Percentiles rank a stretch among this genome's conserved stretches.
These are phyloP conservation scores for Drosophila equinoxialis DNA, from an alignment of 1,140 invertebrate species.

Conservation along the genomic window DNA sequence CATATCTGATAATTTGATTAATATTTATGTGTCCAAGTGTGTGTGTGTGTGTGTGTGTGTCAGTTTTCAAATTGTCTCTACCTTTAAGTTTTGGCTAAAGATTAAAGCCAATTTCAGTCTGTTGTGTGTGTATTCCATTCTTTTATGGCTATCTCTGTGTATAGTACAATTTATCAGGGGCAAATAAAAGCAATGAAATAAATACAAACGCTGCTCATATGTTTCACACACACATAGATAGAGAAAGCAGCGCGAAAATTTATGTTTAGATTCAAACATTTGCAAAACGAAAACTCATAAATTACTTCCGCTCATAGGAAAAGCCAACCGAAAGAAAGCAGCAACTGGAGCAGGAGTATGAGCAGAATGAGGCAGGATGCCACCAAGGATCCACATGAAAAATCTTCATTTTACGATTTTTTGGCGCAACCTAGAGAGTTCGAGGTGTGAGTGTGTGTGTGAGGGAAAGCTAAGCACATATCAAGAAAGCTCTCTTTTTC, in stretches of 20 bases:
- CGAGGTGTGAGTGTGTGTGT: background rate
- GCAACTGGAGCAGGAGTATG: constrained; percentile 22
- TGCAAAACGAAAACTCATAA: constrained; percentile 82
- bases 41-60: constrained; percentile 54
- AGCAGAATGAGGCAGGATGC: constrained; percentile 53
- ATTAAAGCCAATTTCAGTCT: constrained; percentile 65
- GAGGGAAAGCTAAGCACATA: constrained; percentile 57
- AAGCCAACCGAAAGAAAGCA: constrained; percentile 55
- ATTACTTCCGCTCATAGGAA: constrained; percentile 75
- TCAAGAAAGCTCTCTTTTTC: constrained; percentile 71
- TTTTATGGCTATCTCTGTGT: constrained; percentile 69
- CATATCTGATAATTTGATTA: constrained; percentile 79
- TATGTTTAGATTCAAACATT: constrained; percentile 81
- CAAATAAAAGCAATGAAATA: constrained; percentile 77
- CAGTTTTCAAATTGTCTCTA: constrained; percentile 45
- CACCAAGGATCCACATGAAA: constrained; percentile 70
- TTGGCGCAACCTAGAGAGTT: constrained; percentile 40
- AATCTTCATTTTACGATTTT: constrained; percentile 81
- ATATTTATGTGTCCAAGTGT: constrained; percentile 30
- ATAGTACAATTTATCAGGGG: constrained; percentile 78
- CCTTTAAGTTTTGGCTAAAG: constrained; percentile 49
- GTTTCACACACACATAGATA: constrained; percentile 49
- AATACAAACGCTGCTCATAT: constrained; percentile 76
- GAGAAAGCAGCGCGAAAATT: constrained; percentile 54
- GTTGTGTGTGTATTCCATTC: constrained; percentile 20